Conservation (phyloP, 2,888 invertebrate species). For the Agrochola lychnidis region DNA sequence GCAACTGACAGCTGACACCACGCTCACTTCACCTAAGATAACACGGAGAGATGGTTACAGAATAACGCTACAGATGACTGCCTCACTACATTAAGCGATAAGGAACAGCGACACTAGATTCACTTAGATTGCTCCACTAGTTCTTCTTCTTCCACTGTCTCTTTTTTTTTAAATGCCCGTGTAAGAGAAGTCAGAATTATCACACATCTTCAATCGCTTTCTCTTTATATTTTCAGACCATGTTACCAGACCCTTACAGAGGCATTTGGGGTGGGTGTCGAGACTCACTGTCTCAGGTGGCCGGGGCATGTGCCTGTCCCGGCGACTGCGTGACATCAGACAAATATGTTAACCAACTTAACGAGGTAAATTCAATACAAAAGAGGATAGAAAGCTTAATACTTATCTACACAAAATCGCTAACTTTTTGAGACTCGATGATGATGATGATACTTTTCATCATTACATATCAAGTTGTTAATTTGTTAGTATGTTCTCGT, state of each 20-base stretch:
- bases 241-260: conserved; percentile 97
- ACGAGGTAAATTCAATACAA: conserved; percentile 82
- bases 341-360: conserved; percentile 95
- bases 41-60: too few species aligned
- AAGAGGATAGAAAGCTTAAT: neutral
- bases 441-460: neutral
- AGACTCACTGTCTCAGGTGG: conserved; percentile 95
- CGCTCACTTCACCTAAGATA: too few species aligned
- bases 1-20: too few species aligned
- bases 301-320: conserved; percentile 92
- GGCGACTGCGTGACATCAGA: conserved; percentile 93
- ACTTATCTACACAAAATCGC: neutral
- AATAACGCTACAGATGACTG: neutral
- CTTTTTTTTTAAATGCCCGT: neutral
- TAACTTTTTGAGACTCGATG: too few species aligned
- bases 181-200: neutral
- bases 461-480: neutral
- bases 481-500: neutral
- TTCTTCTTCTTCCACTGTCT: neutral
- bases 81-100: neutral
- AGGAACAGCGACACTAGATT: too few species aligned
- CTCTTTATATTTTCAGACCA: conserved; percentile 89
- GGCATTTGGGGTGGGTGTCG: conserved; percentile 99
- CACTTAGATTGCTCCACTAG: neutral
- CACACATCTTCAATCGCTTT: neutral